Evolutionary conservation across 2,113 vertebrate species (phyloP).

Genomic region (Xiphorhynchus elegans): DNA sequence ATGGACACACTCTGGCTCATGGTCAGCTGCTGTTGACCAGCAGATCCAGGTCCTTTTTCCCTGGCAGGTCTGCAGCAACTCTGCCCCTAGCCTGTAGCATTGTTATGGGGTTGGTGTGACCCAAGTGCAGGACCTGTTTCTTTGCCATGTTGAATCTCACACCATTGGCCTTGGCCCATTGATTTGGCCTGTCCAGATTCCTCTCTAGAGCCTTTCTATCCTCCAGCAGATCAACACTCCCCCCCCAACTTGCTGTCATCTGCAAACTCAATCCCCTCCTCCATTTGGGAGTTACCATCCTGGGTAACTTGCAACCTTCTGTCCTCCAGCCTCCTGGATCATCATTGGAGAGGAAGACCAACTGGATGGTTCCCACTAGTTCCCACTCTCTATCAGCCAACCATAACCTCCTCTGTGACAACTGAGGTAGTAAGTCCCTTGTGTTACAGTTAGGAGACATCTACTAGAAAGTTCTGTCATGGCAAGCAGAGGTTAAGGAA

Average conservation of each 20-base stretch:
- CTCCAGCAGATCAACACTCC: neutral
- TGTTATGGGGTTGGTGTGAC: neutral
- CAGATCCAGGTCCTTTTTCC: neutral
- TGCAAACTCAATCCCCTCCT: neutral
- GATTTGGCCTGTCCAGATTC: neutral
- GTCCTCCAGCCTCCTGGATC: neutral
- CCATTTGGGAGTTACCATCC: neutral
- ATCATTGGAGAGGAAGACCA: neutral
- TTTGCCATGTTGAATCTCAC: neutral
- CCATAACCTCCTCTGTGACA: neutral
- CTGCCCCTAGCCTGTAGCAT: neutral
- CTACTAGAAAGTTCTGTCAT: neutral
- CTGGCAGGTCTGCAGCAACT: neutral
- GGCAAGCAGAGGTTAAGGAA: neutral
- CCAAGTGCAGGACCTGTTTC: neutral
- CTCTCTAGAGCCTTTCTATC: neutral
- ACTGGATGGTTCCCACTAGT: neutral
- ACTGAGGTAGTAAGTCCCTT: neutral
- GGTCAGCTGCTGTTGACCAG: neutral
- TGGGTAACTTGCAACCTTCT: neutral
- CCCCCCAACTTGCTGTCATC: neutral
- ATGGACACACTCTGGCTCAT: neutral
- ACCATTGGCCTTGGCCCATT: neutral
- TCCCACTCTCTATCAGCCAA: neutral
- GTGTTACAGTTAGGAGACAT: neutral